Conservation (phyloP, 1,140 invertebrate genomes). For the Hyles euphorbiae region DNA sequence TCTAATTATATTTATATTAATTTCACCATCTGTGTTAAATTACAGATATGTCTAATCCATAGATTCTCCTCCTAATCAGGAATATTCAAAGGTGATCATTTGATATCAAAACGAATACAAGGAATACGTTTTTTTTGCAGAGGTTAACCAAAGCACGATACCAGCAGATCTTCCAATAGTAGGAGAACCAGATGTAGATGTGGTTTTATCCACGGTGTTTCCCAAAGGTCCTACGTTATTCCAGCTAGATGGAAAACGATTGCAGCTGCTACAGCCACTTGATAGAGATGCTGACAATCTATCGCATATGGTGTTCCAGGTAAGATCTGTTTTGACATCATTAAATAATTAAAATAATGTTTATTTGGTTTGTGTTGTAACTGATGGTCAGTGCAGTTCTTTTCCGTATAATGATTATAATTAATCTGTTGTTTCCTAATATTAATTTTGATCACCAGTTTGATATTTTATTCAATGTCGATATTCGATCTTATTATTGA, state of each 20-base stretch:
- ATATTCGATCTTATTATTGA: no score
- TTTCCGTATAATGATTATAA: no score
- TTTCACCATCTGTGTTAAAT: no score
- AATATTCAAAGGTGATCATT: neutral
- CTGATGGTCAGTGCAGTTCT: no score
- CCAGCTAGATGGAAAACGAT: conserved; percentile 86
- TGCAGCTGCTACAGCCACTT: conserved; percentile 86
- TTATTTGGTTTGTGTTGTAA: neutral
- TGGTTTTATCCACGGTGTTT: conserved; percentile 86
- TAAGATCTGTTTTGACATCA: conserved; percentile 47
- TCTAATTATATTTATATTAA: no score
- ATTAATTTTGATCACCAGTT: no score
- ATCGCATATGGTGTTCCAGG: conserved; percentile 92
- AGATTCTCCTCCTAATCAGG: no score
- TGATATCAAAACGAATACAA: neutral
- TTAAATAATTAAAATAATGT: neutral
- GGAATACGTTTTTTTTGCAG: conserved; percentile 73
- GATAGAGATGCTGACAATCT: conserved; percentile 91
- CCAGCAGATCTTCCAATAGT: conserved; percentile 88
- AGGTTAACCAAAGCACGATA: conserved; percentile 86
- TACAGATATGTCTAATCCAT: no score
- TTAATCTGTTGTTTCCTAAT: no score
- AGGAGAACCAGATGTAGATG: conserved; percentile 87
- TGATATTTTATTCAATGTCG: no score
- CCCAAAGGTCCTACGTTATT: conserved; percentile 86